phyloP scores from a whole-genome alignment of 2,113 vertebrate genomes.

The Bettongia penicillata region DNA sequence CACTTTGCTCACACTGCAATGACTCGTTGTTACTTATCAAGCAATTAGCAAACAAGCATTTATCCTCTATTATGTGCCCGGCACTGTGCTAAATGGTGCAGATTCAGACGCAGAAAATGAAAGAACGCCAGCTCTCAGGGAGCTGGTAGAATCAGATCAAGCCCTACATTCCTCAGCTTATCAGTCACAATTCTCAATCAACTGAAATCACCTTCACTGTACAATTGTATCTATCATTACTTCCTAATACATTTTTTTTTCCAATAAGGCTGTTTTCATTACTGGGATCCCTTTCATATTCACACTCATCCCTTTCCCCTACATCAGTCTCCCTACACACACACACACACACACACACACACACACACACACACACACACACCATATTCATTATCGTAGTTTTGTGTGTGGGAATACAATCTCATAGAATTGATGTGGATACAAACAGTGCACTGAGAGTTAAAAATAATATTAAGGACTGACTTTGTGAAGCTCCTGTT shows the following conservation, averaged over 20 bases:
- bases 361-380: too few relatives aligned
- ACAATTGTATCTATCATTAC: not conserved
- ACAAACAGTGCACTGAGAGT: too few relatives aligned
- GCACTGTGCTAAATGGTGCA: not conserved
- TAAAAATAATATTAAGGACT: too few relatives aligned
- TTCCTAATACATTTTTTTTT: not conserved
- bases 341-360: not conserved
- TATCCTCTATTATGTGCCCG: not conserved
- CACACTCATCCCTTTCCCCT: too few relatives aligned
- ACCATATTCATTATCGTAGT: too few relatives aligned
- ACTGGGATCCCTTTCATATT: not conserved
- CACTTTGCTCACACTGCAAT: not conserved
- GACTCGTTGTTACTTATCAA: not conserved
- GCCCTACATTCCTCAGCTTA: constrained; percentile 16
- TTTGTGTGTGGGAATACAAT: not conserved
- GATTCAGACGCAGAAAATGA: not conserved
- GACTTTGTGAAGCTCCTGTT: too few relatives aligned
- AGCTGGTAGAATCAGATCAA: not conserved
- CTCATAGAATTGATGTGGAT: not conserved
- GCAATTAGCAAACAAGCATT: not conserved
- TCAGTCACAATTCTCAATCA: constrained; percentile 9
- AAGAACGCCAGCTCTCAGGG: constrained; percentile 6
- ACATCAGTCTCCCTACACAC: not conserved
- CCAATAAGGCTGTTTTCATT: not conserved
- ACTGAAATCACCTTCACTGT: not conserved